Evolutionary conservation across 2,888 invertebrate species (phyloP), one percentile per base, ranked within the genome.

Genomic region (Bhutanitis thaidina): DNA sequence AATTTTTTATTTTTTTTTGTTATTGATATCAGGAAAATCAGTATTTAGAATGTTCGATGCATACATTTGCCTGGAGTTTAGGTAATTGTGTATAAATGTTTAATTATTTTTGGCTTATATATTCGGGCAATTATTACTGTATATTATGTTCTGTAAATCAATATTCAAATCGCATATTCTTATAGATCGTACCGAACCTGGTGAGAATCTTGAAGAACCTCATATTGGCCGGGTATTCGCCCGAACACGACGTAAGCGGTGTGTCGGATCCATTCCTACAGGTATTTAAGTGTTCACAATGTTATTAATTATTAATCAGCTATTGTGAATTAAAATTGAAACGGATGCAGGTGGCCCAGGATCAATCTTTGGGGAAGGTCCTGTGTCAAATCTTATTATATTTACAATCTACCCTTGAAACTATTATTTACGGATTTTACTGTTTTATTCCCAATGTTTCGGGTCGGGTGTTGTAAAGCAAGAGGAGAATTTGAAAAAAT

Each of bases 261-360:
- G 98, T 99, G 38, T 98, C 98, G 64, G 99, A 99, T 90, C 99
- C 99, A 40, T 99, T 99, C 90, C 92, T 99, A 59, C 99, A 99
- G 94, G 97, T 97, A 81, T 30, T 16, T 34, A 34, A 20, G 34
- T 12, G 1, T 12, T 8, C 8, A 27, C 8, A 27, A 27, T 27
- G 2, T 27, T 8, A 5, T 20, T 3, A 20, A 3, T 20, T 20
- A 20, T 20, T 20, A 20, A 2, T 2, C 20, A 5, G 5, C 20
- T 20, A n/a, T n/a, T n/a, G n/a, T n/a, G n/a, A n/a, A n/a, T n/a
- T n/a, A n/a, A n/a, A n/a, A n/a, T n/a, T n/a, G n/a, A n/a, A n/a
- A n/a, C n/a, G n/a, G n/a, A n/a, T n/a, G n/a, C n/a, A n/a, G n/a
- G n/a, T n/a, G n/a, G n/a, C n/a, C n/a, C n/a, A n/a, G n/a, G n/a